Evolutionary conservation across 2,113 vertebrate species (phyloP).

Genomic region (Potamarius usumacintae): DNA sequence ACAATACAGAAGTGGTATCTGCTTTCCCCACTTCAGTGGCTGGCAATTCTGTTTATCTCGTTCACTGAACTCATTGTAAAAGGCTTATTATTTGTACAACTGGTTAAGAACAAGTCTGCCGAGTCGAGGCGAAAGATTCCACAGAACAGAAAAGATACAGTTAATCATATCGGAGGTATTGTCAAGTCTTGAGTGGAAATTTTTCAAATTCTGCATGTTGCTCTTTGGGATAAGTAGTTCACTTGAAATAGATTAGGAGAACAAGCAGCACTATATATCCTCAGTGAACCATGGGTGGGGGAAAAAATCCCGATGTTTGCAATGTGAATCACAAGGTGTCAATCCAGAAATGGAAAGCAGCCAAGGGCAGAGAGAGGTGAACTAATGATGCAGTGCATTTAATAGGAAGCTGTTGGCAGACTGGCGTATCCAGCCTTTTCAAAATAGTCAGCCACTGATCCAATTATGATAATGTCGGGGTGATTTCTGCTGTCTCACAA

Average conservation of each 20-base stretch:
- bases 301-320: slow-evolving; percentile 12
- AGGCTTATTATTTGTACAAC: slow-evolving; percentile 5
- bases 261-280: neutral
- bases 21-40: slow-evolving; percentile 34
- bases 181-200: neutral
- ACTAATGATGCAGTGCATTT: slow-evolving; percentile 59
- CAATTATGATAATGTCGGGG: slow-evolving; percentile 73
- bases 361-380: slow-evolving; percentile 53
- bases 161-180: neutral
- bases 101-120: neutral
- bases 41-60: slow-evolving; percentile 20
- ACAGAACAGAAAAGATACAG: neutral
- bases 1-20: slow-evolving; percentile 39
- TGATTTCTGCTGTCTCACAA: slow-evolving; percentile 68
- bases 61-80: slow-evolving; percentile 29
- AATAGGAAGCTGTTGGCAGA: slow-evolving; percentile 68
- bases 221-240: neutral
- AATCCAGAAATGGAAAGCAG: slow-evolving; percentile 22
- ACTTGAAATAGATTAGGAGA: slow-evolving; percentile 1
- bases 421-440: slow-evolving; percentile 56
- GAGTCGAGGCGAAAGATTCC: neutral
- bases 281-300: neutral
- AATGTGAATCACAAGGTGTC: slow-evolving; percentile 5
- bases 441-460: slow-evolving; percentile 63
- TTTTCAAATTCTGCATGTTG: neutral